Conservation (phyloP, 2,797 vertebrate species). For the Sebastes diploproa region DNA sequence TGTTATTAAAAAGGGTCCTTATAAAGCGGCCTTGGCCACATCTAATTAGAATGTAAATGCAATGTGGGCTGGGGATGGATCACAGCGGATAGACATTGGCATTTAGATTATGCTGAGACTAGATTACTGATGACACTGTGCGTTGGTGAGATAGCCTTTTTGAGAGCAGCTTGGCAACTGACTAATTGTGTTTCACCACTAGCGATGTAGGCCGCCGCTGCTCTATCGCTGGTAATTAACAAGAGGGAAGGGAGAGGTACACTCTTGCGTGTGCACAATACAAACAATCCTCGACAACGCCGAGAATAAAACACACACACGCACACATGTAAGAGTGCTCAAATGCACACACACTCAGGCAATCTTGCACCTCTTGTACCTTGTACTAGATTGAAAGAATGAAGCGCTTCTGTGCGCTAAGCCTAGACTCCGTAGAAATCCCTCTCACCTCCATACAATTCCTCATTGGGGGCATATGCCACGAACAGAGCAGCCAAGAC, state of each 20-base stretch:
- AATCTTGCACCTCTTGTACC: constrained; percentile 42
- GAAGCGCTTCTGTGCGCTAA: constrained; percentile 53
- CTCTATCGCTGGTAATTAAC: constrained; percentile 71
- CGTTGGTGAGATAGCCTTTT: constrained; percentile 79
- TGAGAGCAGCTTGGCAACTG: constrained; percentile 72
- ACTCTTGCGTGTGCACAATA: constrained; percentile 39
- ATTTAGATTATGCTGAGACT: constrained; percentile 82
- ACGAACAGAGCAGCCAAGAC: constrained; percentile 69
- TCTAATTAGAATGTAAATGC: constrained; percentile 84
- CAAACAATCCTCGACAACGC: constrained; percentile 31
- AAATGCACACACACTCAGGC: constrained; percentile 25
- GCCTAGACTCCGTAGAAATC: constrained; percentile 58
- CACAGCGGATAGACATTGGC: constrained; percentile 81
- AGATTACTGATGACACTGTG: constrained; percentile 83
- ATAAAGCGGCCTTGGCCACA: constrained; percentile 71
- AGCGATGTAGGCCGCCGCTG: constrained; percentile 50
- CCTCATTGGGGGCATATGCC: constrained; percentile 69
- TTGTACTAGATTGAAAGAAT: constrained; percentile 49
- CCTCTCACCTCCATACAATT: constrained; percentile 60
- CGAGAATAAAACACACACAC: constrained; percentile 21
- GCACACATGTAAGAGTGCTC: neutral
- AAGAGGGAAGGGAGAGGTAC: constrained; percentile 33
- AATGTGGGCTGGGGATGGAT: constrained; percentile 73
- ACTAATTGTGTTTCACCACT: constrained; percentile 77
- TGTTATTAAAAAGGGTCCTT: constrained; percentile 77